These are phyloP conservation scores for Pipistrellus pipistrellus DNA, from an alignment of 2,797 vertebrate species.

Conservation along the genomic window DNA sequence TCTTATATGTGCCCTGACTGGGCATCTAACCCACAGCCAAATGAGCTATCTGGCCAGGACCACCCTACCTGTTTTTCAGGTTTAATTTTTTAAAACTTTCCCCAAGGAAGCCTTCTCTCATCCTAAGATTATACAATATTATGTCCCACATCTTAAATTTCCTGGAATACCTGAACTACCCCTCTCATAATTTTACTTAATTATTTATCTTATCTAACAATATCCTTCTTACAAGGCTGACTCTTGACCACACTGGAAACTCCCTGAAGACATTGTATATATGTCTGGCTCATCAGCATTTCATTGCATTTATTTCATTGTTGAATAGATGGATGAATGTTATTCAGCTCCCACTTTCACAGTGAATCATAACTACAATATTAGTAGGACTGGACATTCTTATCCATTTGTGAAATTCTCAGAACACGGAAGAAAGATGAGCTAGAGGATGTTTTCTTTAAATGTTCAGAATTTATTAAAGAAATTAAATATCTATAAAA, in stretches of 20 bases:
- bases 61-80: neutral
- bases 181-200: neutral
- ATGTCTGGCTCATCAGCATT: neutral
- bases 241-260: neutral
- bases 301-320: neutral
- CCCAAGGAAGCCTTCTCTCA: neutral
- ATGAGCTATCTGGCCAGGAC: neutral
- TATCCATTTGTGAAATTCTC: neutral
- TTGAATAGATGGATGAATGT: neutral
- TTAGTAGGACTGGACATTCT: neutral
- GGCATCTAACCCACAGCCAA: neutral
- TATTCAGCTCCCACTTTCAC: neutral
- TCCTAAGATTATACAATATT: neutral
- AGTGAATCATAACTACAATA: neutral
- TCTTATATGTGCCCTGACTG: neutral
- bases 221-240: neutral
- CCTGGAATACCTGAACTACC: neutral
- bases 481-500: constrained; percentile 19
- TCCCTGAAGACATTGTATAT: neutral
- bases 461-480: neutral
- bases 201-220: neutral
- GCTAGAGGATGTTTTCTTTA: neutral
- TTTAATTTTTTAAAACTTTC: neutral
- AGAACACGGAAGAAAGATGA: neutral
- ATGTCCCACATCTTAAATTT: neutral